Evolutionary conservation across 2,113 vertebrate genomes (phyloP).

Genomic region (Corythornis madagascariensis): DNA sequence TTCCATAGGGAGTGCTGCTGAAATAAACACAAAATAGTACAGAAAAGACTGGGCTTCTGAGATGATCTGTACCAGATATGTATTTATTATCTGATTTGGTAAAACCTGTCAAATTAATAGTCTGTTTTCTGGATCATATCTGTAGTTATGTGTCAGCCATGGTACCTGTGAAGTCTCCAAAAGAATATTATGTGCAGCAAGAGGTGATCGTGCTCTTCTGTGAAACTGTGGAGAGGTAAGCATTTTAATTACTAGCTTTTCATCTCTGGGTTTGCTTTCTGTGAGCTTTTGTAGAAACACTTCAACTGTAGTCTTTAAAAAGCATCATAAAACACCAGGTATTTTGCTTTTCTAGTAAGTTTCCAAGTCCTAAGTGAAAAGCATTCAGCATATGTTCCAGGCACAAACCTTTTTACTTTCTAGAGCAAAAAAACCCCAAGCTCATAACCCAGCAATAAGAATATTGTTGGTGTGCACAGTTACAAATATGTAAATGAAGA

Average conservation of each 20-base stretch:
- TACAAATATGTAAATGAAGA: background rate
- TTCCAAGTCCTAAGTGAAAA: background rate
- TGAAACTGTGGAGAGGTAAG: conserved; percentile 96
- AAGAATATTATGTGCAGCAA: conserved; percentile 97
- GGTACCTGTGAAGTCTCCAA: conserved; percentile 97
- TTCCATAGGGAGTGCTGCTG: background rate
- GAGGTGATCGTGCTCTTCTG: conserved; percentile 98
- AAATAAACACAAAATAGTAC: background rate
- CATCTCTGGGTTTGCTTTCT: background rate
- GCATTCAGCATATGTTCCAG: background rate
- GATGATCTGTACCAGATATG: background rate
- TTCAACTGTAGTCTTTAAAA: background rate
- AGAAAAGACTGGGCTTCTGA: background rate
- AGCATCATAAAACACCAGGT: background rate
- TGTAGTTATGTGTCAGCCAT: conserved; percentile 96
- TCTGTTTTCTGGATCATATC: background rate
- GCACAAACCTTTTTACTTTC: background rate
- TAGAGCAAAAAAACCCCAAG: background rate
- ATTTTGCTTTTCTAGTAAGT: background rate
- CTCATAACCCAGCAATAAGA: background rate
- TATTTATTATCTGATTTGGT: background rate
- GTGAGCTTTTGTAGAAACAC: background rate
- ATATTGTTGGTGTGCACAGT: background rate
- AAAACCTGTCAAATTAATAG: background rate
- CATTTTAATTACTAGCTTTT: background rate